Conservation (phyloP, 2,797 vertebrate species). For the Enteromius thamalakanensis region DNA sequence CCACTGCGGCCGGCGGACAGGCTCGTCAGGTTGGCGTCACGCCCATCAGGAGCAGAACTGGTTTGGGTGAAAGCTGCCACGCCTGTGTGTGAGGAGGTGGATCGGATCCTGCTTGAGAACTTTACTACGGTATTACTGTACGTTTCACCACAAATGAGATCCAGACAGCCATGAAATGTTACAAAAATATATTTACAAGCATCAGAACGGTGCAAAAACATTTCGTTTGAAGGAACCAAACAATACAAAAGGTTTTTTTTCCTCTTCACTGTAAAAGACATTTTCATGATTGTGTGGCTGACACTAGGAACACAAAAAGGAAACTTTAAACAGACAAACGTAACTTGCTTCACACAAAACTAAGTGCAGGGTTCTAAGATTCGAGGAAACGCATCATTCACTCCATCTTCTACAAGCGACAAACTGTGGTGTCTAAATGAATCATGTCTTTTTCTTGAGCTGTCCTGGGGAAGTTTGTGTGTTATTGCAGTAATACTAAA, state of each 20-base stretch:
- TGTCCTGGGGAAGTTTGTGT: background rate
- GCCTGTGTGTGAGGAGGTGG: slow-evolving; percentile 45
- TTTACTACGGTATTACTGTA: background rate
- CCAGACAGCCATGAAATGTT: slow-evolving; percentile 31
- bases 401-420: background rate
- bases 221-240: background rate
- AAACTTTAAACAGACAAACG: background rate
- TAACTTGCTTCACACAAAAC: background rate
- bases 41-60: slow-evolving; percentile 65
- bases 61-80: slow-evolving; percentile 69
- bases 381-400: background rate
- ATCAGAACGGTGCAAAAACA: slow-evolving; percentile 52
- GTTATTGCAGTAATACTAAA: background rate
- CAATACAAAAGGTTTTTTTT: background rate
- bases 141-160: background rate
- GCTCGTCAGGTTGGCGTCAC: slow-evolving; percentile 66
- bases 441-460: background rate
- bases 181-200: slow-evolving; percentile 71
- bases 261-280: background rate
- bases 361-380: background rate
- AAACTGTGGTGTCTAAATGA: background rate
- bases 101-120: background rate
- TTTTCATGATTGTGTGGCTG: background rate
- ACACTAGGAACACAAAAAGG: background rate
- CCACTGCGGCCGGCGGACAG: slow-evolving; percentile 34